Percentiles rank a stretch among this genome's conserved stretches.
These are phyloP conservation scores for Mus minutoides DNA, from an alignment of 2,797 vertebrate species.

Conservation along the genomic window DNA sequence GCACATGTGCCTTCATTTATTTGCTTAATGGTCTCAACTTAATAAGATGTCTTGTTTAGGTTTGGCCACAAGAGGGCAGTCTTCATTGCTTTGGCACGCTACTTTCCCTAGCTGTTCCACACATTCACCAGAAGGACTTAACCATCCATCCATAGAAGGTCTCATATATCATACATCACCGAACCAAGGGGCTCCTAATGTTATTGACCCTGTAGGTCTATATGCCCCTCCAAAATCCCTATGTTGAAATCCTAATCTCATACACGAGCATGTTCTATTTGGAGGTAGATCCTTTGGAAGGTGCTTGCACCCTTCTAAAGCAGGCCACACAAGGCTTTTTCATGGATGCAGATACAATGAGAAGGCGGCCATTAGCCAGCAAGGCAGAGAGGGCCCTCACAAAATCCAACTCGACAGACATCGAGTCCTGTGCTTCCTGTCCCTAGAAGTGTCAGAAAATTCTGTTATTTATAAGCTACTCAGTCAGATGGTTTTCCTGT, in stretches of 20 bases:
- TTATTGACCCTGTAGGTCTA: not conserved
- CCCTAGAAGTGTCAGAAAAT: not conserved
- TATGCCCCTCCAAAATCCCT: not conserved
- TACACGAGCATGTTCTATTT: not conserved
- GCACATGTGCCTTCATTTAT: not conserved
- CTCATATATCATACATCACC: not conserved
- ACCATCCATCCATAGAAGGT: fast-evolving
- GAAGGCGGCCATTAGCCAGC: not conserved
- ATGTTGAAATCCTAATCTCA: not conserved
- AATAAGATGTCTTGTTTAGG: not conserved
- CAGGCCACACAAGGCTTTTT: not conserved
- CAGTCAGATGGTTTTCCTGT: not conserved
- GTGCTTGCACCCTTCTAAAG: not conserved
- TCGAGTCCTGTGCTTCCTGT: not conserved
- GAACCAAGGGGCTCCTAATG: not conserved
- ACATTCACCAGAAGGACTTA: not conserved
- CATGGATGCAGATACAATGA: not conserved
- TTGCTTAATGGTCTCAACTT: not conserved
- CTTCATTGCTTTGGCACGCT: not conserved
- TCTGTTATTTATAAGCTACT: not conserved
- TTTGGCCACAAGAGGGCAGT: not conserved
- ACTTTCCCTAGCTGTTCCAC: too few species aligned
- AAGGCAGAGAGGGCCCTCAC: not conserved
- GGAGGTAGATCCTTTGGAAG: not conserved
- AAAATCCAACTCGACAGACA: not conserved